Base-by-base conservation (phyloP, 1,140 invertebrate genomes). In the Eubasilissa regina region DNA sequence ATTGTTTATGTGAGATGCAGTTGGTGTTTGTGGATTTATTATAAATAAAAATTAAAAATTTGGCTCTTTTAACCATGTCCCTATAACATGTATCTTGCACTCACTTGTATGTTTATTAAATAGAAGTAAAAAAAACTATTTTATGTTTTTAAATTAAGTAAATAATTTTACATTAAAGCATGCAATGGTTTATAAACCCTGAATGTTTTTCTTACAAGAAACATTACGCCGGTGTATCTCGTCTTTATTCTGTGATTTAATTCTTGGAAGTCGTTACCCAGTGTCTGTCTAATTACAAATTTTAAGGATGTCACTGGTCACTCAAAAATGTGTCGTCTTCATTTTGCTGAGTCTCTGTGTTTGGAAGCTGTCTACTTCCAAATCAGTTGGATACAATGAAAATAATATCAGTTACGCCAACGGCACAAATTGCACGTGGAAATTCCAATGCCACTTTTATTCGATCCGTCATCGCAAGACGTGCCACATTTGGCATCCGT, bases 381-480 rank as follows among this genome's bases (percentile, higher is more conserved):
- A 43, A 35, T 35, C 25, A 43, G n/a, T 35, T 3, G 1, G 25
- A 43, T 12, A 25, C 10, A 3, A 12, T 13, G 0, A 64, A 64
- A 25, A n/a, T 11, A 15, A 35, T 12, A 8, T 10, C 4, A 64
- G 11, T n/a, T 43, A 64, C 13, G 25, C 0, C 19, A n/a, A 64
- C 13, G 60, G 25, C 35, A 35, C 35, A 8, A 64, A 64, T 3
- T 64, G 60, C 7, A 35, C 60, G 3, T 64, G 60, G 60, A 64
- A 7, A 19, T 64, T 0, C 25, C 19, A 64, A 25, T 64, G 60
- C 12, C 19, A 35, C 13, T 10, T 35, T 13, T 64, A 35, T 25
- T 25, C 60, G 60, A 43, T 19, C 13, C 11, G 19, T 10, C 35
- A 64, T 35, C 60, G n/a, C 11, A 64, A 25, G 25, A 11, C 11